Conservation (phyloP, 2,797 vertebrate species). For the Acipenser transmontanus region DNA sequence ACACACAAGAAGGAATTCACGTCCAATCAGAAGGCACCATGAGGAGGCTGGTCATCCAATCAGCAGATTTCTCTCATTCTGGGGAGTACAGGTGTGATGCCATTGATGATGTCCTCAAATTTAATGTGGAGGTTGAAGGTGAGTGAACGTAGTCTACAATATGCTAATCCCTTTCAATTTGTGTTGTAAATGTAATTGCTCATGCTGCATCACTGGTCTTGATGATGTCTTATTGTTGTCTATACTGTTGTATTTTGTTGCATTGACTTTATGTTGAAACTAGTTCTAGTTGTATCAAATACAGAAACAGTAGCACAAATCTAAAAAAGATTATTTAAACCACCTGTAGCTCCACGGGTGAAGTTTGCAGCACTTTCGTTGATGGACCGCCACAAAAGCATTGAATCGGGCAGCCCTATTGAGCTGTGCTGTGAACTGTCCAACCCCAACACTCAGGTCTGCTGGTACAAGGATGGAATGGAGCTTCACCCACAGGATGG, state of each 20-base stretch:
- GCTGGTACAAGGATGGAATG: constrained; percentile 62
- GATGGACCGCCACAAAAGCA: constrained; percentile 51
- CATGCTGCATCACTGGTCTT: neutral
- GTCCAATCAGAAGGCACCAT: constrained; percentile 72
- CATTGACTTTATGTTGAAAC: neutral
- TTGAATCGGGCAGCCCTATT: constrained; percentile 55
- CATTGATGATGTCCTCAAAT: constrained; percentile 69
- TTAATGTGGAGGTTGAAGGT: constrained; percentile 76
- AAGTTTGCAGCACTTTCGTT: constrained; percentile 62
- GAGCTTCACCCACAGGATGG: constrained; percentile 49
- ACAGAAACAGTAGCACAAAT: neutral
- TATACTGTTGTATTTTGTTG: constrained; percentile 3
- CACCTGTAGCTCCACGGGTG: constrained; percentile 67
- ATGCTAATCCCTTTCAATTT: constrained; percentile 16
- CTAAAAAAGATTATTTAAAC: constrained; percentile 31
- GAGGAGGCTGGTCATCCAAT: constrained; percentile 72
- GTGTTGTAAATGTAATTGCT: constrained; percentile 23
- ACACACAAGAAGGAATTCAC: constrained; percentile 61
- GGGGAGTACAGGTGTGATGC: constrained; percentile 73
- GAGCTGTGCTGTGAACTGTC: constrained; percentile 62
- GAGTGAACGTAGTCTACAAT: constrained; percentile 31
- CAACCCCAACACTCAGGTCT: constrained; percentile 55
- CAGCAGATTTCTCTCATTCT: constrained; percentile 66
- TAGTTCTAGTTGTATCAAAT: neutral
- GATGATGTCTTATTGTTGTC: neutral